Evolutionary conservation across 2,888 invertebrate genomes (phyloP).

Genomic region (Bombylius major): DNA sequence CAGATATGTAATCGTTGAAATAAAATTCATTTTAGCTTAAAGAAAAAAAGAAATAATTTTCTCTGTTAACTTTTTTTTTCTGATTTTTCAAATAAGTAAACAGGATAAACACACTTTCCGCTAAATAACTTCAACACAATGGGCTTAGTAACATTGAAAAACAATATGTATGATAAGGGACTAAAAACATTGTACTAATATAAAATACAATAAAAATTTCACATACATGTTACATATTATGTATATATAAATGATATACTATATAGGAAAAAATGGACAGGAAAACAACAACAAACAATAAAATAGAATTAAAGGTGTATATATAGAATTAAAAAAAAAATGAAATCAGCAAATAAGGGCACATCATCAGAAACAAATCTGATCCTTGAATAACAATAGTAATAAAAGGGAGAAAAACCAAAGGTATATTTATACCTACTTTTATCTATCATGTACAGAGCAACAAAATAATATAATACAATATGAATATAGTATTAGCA

Average conservation of each 20-base stretch:
- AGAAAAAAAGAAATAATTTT: background rate
- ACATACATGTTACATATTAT: background rate
- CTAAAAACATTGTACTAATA: background rate
- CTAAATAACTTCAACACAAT: slow-evolving; percentile 8
- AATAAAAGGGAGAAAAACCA: background rate
- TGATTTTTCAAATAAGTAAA: background rate
- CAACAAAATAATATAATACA: background rate
- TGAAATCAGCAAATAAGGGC: slow-evolving; percentile 1
- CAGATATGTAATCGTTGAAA: no score
- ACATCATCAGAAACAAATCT: slow-evolving; percentile 13
- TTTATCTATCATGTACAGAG: no score
- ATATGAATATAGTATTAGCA: background rate
- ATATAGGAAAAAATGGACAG: background rate
- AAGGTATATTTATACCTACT: background rate
- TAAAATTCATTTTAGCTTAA: background rate
- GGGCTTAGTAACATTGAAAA: slow-evolving; percentile 6
- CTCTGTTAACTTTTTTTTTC: no score
- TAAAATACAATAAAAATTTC: slow-evolving; percentile 1
- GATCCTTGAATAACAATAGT: slow-evolving; percentile 12
- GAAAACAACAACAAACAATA: slow-evolving; percentile 13
- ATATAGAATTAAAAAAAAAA: background rate
- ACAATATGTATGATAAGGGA: slow-evolving; percentile 1
- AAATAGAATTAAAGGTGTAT: slow-evolving; percentile 12
- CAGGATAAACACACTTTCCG: slow-evolving; percentile 8
- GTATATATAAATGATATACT: no score